Percentiles rank a stretch among this genome's conserved stretches.
These are phyloP conservation scores for Eilema sororculum DNA, from an alignment of 2,888 invertebrate genomes.

Conservation along the genomic window DNA sequence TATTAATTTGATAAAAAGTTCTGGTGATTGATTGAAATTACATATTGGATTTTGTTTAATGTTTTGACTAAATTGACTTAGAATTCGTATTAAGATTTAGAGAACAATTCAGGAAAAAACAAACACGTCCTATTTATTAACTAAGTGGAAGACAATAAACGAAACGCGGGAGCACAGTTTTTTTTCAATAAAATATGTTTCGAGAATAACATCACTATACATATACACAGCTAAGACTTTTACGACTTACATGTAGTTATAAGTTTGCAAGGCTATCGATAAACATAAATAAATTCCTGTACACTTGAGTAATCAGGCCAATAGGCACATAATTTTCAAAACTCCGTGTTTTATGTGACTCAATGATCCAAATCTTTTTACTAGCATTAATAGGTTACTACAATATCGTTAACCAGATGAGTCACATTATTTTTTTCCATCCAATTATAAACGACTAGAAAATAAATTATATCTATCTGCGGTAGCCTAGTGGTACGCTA, in stretches of 20 bases:
- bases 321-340: not conserved
- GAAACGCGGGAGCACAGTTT: too few species aligned
- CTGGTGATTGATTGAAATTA: conserved; percentile 18
- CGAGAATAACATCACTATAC: not conserved
- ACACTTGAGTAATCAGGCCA: not conserved
- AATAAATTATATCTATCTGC: too few species aligned
- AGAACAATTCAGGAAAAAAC: too few species aligned
- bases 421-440: too few species aligned
- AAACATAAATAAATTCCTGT: conserved; percentile 2
- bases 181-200: not conserved
- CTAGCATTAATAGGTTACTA: not conserved
- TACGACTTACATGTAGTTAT: not conserved
- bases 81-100: too few species aligned
- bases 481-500: too few species aligned
- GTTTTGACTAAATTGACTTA: not conserved
- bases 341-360: not conserved
- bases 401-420: too few species aligned
- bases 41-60: not conserved
- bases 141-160: too few species aligned
- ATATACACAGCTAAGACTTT: not conserved
- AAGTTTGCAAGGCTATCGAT: not conserved
- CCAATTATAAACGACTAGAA: too few species aligned
- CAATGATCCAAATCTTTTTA: not conserved
- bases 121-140: too few species aligned
- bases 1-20: conserved; percentile 24